These are phyloP conservation scores for Gortyna flavago DNA, from an alignment of 2,888 invertebrate species.

Conservation along the genomic window DNA sequence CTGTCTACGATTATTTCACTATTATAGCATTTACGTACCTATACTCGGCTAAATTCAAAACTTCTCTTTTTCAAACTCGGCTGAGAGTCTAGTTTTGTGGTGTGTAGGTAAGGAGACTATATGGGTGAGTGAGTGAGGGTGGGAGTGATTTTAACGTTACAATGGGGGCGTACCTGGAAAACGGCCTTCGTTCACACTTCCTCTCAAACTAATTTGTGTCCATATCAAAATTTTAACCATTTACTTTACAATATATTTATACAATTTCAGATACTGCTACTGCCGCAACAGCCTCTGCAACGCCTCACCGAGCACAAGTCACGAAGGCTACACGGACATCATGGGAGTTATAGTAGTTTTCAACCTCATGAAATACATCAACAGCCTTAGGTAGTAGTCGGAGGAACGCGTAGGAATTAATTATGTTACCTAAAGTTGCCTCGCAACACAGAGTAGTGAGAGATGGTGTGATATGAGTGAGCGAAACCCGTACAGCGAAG, in stretches of 20 bases:
- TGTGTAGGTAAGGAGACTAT: no score
- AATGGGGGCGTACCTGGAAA: not conserved
- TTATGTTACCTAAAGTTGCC: slow-evolving; percentile 56
- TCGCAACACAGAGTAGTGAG: slow-evolving; percentile 51
- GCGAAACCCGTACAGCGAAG: slow-evolving; percentile 3
- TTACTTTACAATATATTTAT: not conserved
- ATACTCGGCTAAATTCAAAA: not conserved
- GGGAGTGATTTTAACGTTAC: not conserved
- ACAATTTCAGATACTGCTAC: slow-evolving; percentile 92
- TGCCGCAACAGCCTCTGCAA: slow-evolving; percentile 94
- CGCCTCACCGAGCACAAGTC: slow-evolving; percentile 85
- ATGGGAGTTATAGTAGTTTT: slow-evolving; percentile 91
- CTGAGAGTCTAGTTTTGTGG: no score
- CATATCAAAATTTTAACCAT: not conserved
- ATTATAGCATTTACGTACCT: not conserved
- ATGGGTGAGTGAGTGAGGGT: no score
- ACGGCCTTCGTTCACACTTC: not conserved
- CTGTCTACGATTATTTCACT: not conserved
- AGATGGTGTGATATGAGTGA: slow-evolving; percentile 19
- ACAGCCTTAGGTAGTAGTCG: slow-evolving; percentile 85
- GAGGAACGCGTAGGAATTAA: slow-evolving; percentile 53
- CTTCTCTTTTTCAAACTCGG: not conserved
- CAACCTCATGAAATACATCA: slow-evolving; percentile 91
- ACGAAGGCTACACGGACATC: slow-evolving; percentile 89
- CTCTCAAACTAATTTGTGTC: not conserved